phyloP scores from a whole-genome alignment of 2,113 vertebrate species.

The Vireo altiloquus region DNA sequence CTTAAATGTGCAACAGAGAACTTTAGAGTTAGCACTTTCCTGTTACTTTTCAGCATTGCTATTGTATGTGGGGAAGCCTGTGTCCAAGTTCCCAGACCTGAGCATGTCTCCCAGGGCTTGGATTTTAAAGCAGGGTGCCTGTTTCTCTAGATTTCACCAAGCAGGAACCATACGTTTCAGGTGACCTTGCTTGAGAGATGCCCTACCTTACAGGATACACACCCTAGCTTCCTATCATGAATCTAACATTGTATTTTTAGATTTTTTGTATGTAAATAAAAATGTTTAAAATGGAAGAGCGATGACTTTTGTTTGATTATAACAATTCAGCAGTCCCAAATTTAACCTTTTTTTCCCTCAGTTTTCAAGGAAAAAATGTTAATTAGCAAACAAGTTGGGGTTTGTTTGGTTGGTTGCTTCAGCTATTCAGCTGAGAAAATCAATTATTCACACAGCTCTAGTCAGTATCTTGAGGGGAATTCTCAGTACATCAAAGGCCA shows the following conservation, averaged over 20 bases:
- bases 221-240: background rate
- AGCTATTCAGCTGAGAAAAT: constrained; percentile 58
- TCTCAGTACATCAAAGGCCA: constrained; percentile 54
- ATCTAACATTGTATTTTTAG: background rate
- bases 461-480: constrained; percentile 56
- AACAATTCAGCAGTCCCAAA: background rate
- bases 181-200: background rate
- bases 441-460: constrained; percentile 59
- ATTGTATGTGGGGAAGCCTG: background rate
- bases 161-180: accelerated
- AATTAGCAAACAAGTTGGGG: constrained; percentile 50
- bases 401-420: constrained; percentile 52
- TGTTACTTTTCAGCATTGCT: background rate
- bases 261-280: background rate
- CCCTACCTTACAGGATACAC: background rate
- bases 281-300: background rate
- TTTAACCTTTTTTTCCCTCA: background rate
- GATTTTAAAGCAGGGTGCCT: background rate
- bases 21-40: background rate
- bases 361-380: constrained; percentile 15
- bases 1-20: background rate
- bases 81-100: background rate
- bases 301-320: background rate
- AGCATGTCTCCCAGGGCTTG: background rate
- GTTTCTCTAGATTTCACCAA: background rate